Conservation (phyloP, 2,797 vertebrate species). For the Leptoclinus maculatus region DNA sequence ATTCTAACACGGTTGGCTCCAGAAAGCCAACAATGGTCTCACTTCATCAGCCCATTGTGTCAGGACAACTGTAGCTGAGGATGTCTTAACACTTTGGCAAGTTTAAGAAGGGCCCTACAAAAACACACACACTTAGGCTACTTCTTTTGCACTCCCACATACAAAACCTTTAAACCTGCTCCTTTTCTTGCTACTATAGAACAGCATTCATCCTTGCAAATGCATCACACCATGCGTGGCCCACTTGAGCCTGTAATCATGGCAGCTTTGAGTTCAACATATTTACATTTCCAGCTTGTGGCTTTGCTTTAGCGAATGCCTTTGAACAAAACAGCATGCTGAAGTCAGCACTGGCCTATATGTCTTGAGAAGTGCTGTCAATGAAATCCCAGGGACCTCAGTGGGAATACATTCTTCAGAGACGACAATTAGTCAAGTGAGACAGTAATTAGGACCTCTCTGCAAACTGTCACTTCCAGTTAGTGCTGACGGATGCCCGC, state of each 20-base stretch:
- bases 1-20: slow-evolving; percentile 54
- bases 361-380: slow-evolving; percentile 58
- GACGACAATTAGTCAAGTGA: slow-evolving; percentile 82
- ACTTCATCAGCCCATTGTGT: slow-evolving; percentile 63
- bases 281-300: slow-evolving; percentile 40
- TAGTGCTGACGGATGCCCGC: slow-evolving; percentile 74
- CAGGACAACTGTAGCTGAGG: slow-evolving; percentile 39
- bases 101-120: slow-evolving; percentile 10
- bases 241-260: slow-evolving; percentile 23
- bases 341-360: slow-evolving; percentile 38
- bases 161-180: slow-evolving; percentile 13
- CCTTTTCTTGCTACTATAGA: neutral
- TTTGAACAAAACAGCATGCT: slow-evolving; percentile 44
- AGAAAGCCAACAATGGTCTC: slow-evolving; percentile 53
- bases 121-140: slow-evolving; percentile 8
- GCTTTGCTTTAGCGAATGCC: slow-evolving; percentile 18
- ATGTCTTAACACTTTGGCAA: slow-evolving; percentile 46
- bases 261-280: slow-evolving; percentile 28
- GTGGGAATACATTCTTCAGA: slow-evolving; percentile 75
- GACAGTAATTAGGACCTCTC: slow-evolving; percentile 83
- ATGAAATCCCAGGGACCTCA: slow-evolving; percentile 55
- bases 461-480: slow-evolving; percentile 81
- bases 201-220: neutral
- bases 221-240: neutral
- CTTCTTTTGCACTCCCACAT: slow-evolving; percentile 8